Percentiles rank a stretch among this genome's conserved stretches.
Evolutionary conservation across 2,888 invertebrate genomes (phyloP).

Genomic region (Agelastica alni): DNA sequence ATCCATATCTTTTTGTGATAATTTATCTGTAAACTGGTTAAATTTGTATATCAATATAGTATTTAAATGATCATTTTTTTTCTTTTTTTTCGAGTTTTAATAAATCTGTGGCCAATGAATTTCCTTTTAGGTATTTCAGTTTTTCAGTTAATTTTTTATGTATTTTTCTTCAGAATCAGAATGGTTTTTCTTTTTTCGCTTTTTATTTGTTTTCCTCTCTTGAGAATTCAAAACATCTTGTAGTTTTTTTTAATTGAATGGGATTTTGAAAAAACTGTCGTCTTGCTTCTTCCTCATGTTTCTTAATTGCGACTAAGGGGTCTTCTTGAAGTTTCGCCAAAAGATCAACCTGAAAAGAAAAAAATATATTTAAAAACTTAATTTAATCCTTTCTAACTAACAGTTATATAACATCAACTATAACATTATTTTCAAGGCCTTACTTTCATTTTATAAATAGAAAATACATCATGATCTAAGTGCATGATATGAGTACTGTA

Average conservation of each 20-base stretch:
- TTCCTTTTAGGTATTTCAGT: conserved; percentile 42
- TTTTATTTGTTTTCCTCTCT: conserved; percentile 60
- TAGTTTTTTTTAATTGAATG: conserved; percentile 82
- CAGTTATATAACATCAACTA: too few relatives aligned
- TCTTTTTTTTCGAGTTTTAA: conserved; percentile 45
- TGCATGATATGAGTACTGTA: too few relatives aligned
- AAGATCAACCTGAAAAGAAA: conserved; percentile 85
- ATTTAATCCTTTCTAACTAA: too few relatives aligned
- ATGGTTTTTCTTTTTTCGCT: conserved; percentile 46
- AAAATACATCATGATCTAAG: too few relatives aligned
- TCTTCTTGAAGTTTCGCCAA: conserved; percentile 91
- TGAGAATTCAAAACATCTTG: conserved; percentile 74
- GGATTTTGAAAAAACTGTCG: conserved; percentile 89
- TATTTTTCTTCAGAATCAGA: conserved; percentile 45
- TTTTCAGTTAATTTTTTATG: conserved; percentile 49
- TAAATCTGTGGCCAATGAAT: conserved; percentile 19
- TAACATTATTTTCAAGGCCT: too few relatives aligned
- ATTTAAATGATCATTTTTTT: conserved; percentile 64
- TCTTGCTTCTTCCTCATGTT: conserved; percentile 85
- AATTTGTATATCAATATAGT: conserved; percentile 72
- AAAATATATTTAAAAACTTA: too few relatives aligned
- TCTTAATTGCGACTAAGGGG: conserved; percentile 86
- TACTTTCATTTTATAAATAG: too few relatives aligned
- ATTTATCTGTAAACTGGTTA: conserved; percentile 65
- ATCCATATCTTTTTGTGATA: conserved; percentile 54